A percentile compares a stretch with the other conserved stretches of the same genome.
phyloP scores from a whole-genome alignment of 2,113 vertebrate species.

The Microcebus jonahi region DNA sequence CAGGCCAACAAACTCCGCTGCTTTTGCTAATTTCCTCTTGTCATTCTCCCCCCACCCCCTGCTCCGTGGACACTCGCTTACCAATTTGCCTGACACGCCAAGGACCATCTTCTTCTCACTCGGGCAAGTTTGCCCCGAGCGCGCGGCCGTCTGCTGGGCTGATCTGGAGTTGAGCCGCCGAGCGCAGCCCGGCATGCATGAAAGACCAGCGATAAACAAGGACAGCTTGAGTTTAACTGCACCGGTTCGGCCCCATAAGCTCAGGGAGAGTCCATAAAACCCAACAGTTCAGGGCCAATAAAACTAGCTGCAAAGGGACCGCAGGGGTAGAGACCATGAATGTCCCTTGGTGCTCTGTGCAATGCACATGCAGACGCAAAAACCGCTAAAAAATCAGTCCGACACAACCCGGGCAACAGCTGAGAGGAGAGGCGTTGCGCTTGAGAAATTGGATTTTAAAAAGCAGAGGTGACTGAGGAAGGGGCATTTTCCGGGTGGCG shows the following conservation, averaged over 20 bases:
- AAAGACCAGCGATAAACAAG: slow-evolving; percentile 82
- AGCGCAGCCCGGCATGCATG: slow-evolving; percentile 70
- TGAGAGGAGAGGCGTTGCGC: slow-evolving; percentile 82
- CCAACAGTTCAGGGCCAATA: slow-evolving; percentile 74
- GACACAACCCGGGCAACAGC: slow-evolving; percentile 69
- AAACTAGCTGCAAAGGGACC: slow-evolving; percentile 80
- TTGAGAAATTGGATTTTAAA: slow-evolving; percentile 82
- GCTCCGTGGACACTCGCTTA: background rate
- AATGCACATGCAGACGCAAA: background rate
- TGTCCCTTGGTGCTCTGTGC: slow-evolving; percentile 62
- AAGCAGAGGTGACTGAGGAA: slow-evolving; percentile 70
- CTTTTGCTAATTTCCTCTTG: rapidly evolving
- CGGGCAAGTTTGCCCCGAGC: slow-evolving; percentile 47
- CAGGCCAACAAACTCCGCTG: rapidly evolving
- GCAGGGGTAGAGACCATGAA: slow-evolving; percentile 71
- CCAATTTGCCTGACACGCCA: background rate
- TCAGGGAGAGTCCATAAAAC: slow-evolving; percentile 80
- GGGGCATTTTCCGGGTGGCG: slow-evolving; percentile 20
- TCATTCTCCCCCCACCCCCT: background rate
- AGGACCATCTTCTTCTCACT: background rate
- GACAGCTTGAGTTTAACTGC: slow-evolving; percentile 78
- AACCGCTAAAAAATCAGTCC: slow-evolving; percentile 72
- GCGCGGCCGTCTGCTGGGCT: slow-evolving; percentile 64
- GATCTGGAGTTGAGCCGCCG: slow-evolving; percentile 69
- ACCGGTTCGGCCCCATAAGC: slow-evolving; percentile 81